Percentiles rank a stretch among this genome's conserved stretches.
Conservation (phyloP, 1,140 invertebrate species). For the Aphelenchoides fujianensis region DNA sequence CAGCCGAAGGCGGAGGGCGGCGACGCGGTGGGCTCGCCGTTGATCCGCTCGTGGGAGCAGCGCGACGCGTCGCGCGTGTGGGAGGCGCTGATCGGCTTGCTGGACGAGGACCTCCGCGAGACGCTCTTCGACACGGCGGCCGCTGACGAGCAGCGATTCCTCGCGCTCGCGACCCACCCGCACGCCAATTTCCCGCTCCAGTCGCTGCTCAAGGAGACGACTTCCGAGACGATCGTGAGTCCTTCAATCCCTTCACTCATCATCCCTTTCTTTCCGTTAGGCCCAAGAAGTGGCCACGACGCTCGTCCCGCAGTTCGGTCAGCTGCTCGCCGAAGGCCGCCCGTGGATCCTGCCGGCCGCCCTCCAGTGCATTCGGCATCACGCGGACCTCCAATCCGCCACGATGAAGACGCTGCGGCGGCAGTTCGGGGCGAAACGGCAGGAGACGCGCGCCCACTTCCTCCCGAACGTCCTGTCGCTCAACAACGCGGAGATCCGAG, state of each 20-base stretch:
- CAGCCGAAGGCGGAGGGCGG: not conserved
- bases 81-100: not conserved
- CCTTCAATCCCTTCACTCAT: slow-evolving; percentile 13
- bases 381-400: not conserved
- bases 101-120: slow-evolving; percentile 8
- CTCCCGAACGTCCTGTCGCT: slow-evolving; percentile 2
- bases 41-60: not conserved
- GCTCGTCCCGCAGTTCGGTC: not conserved
- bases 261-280: slow-evolving; percentile 10
- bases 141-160: not conserved
- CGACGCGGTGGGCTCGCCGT: no score
- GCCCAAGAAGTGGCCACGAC: not conserved
- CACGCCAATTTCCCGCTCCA: not conserved
- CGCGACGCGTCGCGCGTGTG: slow-evolving; percentile 1
- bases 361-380: not conserved
- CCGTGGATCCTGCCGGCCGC: slow-evolving; percentile 4
- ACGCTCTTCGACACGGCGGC: not conserved
- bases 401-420: not conserved
- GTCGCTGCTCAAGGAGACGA: not conserved
- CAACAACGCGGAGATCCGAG: slow-evolving; percentile 2
- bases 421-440: not conserved
- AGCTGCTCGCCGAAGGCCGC: no score
- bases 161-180: not conserved
- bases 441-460: no score
- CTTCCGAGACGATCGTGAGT: slow-evolving; percentile 17